phyloP scores from a whole-genome alignment of 92 coral and sea anemone genomes.

The Blastomussa wellsi region DNA sequence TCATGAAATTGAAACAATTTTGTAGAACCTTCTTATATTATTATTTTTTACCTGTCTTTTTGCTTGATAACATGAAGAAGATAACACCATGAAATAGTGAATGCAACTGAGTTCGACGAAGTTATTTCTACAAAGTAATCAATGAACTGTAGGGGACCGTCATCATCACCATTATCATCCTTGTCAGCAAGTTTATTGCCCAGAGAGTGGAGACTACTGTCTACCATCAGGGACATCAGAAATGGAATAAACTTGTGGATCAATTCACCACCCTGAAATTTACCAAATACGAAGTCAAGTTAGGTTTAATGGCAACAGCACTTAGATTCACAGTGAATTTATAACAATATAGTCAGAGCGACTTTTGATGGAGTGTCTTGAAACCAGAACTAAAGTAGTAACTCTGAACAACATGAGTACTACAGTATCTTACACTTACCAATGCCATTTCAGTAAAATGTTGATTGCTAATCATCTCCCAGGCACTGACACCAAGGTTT shows the following conservation, averaged over 20 bases:
- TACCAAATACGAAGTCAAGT: neutral
- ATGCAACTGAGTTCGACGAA: constrained; percentile 80
- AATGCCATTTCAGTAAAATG: constrained; percentile 81
- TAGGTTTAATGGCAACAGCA: neutral
- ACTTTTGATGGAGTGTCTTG: no score
- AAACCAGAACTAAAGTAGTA: no score
- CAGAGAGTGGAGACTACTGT: constrained; percentile 75
- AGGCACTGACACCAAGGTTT: constrained; percentile 94
- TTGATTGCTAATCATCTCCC: constrained; percentile 96
- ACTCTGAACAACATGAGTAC: neutral
- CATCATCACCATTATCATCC: constrained; percentile 58
- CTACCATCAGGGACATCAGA: constrained; percentile 95
- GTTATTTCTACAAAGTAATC: constrained; percentile 85
- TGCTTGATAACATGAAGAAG: constrained; percentile 79
- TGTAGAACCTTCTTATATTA: neutral
- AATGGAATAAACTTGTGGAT: constrained; percentile 85
- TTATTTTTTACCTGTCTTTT: constrained; percentile 77
- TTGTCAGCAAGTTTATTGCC: constrained; percentile 64
- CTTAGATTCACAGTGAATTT: neutral
- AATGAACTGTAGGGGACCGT: constrained; percentile 60
- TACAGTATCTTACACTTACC: constrained; percentile 58
- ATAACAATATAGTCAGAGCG: no score
- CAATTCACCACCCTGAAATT: constrained; percentile 76
- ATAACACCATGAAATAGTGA: constrained; percentile 84
- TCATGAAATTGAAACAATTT: neutral